Percentiles rank a stretch among this genome's conserved stretches.
Conservation (phyloP, 2,888 invertebrate species). For the Galeopsomyia nigrocyanea region DNA sequence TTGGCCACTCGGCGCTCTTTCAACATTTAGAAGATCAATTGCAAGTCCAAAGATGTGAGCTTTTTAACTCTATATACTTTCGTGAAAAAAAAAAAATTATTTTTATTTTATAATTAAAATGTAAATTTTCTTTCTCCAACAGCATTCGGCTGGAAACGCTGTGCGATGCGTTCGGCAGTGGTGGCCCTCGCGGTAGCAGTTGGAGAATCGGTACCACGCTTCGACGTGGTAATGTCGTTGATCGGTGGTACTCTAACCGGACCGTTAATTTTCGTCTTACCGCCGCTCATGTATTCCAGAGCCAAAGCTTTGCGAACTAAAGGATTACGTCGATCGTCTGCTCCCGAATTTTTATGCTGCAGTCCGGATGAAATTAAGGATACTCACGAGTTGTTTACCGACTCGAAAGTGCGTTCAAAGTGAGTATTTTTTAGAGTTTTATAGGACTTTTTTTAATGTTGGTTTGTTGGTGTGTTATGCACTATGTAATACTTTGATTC, state of each 20-base stretch:
- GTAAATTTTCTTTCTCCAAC: constrained; percentile 45
- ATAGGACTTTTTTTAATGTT: too few species aligned
- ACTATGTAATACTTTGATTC: neutral
- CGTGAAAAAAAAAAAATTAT: too few species aligned
- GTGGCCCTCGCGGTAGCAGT: constrained; percentile 80
- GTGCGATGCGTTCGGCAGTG: constrained; percentile 78
- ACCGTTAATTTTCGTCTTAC: constrained; percentile 86
- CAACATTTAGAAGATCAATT: constrained; percentile 86
- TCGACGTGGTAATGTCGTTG: constrained; percentile 88
- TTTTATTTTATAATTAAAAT: neutral
- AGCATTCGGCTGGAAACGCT: constrained; percentile 84
- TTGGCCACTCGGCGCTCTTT: constrained; percentile 84
- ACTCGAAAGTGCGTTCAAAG: too few species aligned
- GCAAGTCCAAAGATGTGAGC: constrained; percentile 79
- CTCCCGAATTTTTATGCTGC: constrained; percentile 52
- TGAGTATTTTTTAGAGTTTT: too few species aligned
- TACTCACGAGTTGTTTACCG: neutral
- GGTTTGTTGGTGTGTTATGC: too few species aligned
- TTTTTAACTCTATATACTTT: neutral
- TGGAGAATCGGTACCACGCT: constrained; percentile 86
- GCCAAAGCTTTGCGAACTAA: constrained; percentile 53
- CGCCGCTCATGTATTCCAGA: constrained; percentile 84
- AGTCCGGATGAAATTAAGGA: constrained; percentile 49
- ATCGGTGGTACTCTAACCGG: constrained; percentile 89
- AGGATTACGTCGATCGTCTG: constrained; percentile 35